A percentile compares a stretch with the other conserved stretches of the same genome.
Conservation (phyloP, 2,888 invertebrate species). For the Ecliptopera silaceata region DNA sequence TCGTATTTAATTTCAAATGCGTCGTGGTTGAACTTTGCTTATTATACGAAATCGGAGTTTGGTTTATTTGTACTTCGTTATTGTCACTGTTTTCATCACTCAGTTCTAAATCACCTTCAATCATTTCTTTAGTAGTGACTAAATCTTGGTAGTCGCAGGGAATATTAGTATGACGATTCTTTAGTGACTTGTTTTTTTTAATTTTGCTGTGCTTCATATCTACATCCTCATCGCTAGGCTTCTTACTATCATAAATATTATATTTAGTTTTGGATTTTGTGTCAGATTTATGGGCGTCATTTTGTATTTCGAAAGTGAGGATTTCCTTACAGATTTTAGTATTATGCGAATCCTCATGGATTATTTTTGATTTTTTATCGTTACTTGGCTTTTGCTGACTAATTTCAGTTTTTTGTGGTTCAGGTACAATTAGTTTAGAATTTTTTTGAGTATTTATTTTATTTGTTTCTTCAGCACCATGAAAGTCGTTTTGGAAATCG, state of each 20-base stretch:
- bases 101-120: slow-evolving; percentile 68
- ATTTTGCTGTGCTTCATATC: background rate
- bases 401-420: slow-evolving; percentile 17
- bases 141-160: slow-evolving; percentile 16
- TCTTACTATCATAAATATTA: slow-evolving; percentile 1
- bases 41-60: background rate
- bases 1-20: background rate
- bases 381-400: slow-evolving; percentile 19
- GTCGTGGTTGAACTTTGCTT: background rate
- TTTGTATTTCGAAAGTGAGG: slow-evolving; percentile 10
- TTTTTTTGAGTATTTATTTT: slow-evolving; percentile 4
- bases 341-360: slow-evolving; percentile 6
- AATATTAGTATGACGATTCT: slow-evolving; percentile 4
- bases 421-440: slow-evolving; percentile 5
- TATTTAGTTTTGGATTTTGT: background rate
- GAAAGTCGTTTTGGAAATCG: slow-evolving; percentile 14
- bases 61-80: slow-evolving; percentile 22
- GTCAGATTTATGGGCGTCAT: slow-evolving; percentile 6
- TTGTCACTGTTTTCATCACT: slow-evolving; percentile 70
- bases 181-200: background rate
- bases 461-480: slow-evolving; percentile 12
- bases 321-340: slow-evolving; percentile 13
- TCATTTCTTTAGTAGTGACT: slow-evolving; percentile 43
- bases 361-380: slow-evolving; percentile 48
- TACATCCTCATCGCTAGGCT: slow-evolving; percentile 1